Evolutionary conservation across 1,140 invertebrate species (phyloP).

Genomic region (Apis dorsata): DNA sequence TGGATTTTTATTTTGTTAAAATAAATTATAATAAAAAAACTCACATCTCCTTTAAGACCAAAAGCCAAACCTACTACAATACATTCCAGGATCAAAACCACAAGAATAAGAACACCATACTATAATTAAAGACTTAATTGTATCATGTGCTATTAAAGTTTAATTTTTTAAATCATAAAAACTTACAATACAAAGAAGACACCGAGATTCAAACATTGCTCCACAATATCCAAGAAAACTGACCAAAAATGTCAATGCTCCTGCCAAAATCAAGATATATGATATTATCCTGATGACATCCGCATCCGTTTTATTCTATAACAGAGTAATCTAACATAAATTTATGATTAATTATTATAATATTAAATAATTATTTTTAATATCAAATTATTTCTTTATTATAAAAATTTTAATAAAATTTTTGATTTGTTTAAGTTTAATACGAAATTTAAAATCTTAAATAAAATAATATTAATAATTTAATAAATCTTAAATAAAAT

Average conservation of each 20-base stretch:
- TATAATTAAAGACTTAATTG: conserved; percentile 72
- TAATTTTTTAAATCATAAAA: conserved; percentile 15
- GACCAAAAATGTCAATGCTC: conserved; percentile 89
- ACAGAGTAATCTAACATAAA: background rate
- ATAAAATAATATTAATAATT: no score
- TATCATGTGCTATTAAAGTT: background rate
- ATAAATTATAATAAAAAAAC: conserved; percentile 35
- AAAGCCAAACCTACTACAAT: conserved; percentile 86
- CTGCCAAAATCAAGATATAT: conserved; percentile 89
- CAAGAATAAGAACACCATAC: conserved; percentile 87
- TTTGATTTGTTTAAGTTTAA: background rate
- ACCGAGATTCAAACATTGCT: conserved; percentile 89
- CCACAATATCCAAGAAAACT: conserved; percentile 94
- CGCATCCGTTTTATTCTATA: conserved; percentile 71
- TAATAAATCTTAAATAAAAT: background rate
- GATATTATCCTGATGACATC: conserved; percentile 84
- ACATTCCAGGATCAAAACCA: conserved; percentile 87
- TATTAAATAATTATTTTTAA: no score
- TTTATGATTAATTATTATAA: background rate
- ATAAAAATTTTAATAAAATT: background rate
- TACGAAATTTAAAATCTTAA: background rate
- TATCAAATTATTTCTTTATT: background rate
- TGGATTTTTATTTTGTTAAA: background rate
- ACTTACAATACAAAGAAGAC: conserved; percentile 89
- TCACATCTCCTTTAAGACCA: conserved; percentile 85